Percentiles rank a stretch among this genome's conserved stretches.
These are phyloP conservation scores for Ispidina picta DNA, from an alignment of 2,797 vertebrate species.

Conservation along the genomic window DNA sequence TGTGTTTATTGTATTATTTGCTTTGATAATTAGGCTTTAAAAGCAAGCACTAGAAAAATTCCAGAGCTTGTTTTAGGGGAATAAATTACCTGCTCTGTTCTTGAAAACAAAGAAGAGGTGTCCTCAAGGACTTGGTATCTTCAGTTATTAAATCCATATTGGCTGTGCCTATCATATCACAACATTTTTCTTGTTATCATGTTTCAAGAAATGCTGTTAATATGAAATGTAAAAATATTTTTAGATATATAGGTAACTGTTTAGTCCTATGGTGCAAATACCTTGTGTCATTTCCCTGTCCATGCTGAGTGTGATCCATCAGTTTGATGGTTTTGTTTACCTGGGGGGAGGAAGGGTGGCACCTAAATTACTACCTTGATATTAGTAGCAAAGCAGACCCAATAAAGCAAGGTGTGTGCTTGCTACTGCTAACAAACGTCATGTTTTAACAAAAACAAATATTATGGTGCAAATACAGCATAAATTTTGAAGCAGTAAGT, in stretches of 20 bases:
- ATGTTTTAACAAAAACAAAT: not conserved
- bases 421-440: not conserved
- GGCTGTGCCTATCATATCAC: not conserved
- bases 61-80: not conserved
- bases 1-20: not conserved
- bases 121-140: not conserved
- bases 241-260: not conserved
- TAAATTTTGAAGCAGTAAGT: not conserved
- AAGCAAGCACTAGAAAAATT: not conserved
- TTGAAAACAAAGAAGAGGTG: not conserved
- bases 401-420: not conserved
- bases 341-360: not conserved
- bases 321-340: not conserved
- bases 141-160: not conserved
- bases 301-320: not conserved
- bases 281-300: fast-evolving
- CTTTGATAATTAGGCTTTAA: not conserved
- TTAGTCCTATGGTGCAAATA: not conserved
- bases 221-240: not conserved
- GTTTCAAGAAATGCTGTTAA: not conserved
- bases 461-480: not conserved
- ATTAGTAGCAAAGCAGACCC: constrained; percentile 9
- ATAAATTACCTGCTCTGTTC: not conserved
- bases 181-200: not conserved
- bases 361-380: not conserved